Evolutionary conservation across 2,797 vertebrate genomes (phyloP).

Genomic region (Hydrolagus colliei): DNA sequence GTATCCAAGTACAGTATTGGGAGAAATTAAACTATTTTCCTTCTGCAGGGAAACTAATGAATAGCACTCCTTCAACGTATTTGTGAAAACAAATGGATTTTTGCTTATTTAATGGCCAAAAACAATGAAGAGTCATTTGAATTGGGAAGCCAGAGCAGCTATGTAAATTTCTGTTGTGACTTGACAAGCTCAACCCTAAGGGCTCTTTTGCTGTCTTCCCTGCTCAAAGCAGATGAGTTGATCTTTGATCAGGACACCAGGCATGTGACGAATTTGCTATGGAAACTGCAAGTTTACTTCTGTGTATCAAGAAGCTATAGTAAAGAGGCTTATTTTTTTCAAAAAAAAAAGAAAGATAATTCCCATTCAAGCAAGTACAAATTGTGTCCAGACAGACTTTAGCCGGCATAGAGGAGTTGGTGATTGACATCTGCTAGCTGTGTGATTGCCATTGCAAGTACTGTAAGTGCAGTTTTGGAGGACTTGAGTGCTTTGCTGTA

Average conservation of each 20-base stretch:
- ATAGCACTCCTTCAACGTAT: background rate
- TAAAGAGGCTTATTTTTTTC: background rate
- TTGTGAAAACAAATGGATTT: background rate
- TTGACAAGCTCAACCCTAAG: background rate
- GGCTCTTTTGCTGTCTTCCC: constrained; percentile 11
- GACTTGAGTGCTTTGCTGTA: background rate
- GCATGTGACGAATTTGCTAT: background rate
- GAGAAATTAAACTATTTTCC: background rate
- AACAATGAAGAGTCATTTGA: constrained; percentile 3
- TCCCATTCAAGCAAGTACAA: background rate
- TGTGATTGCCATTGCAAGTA: background rate
- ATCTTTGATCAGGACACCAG: background rate
- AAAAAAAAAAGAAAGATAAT: background rate
- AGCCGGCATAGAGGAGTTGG: background rate
- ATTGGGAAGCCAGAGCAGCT: background rate
- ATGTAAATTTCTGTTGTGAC: background rate
- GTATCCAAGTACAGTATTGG: background rate
- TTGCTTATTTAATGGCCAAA: constrained; percentile 1
- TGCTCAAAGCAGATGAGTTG: background rate
- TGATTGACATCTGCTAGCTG: background rate
- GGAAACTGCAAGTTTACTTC: constrained; percentile 19
- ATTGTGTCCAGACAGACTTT: background rate
- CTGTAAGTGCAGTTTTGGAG: background rate
- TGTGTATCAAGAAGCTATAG: background rate
- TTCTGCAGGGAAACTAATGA: background rate